Evolutionary conservation across 1,140 invertebrate genomes (phyloP).

Genomic region (Drosophila eugracilis): DNA sequence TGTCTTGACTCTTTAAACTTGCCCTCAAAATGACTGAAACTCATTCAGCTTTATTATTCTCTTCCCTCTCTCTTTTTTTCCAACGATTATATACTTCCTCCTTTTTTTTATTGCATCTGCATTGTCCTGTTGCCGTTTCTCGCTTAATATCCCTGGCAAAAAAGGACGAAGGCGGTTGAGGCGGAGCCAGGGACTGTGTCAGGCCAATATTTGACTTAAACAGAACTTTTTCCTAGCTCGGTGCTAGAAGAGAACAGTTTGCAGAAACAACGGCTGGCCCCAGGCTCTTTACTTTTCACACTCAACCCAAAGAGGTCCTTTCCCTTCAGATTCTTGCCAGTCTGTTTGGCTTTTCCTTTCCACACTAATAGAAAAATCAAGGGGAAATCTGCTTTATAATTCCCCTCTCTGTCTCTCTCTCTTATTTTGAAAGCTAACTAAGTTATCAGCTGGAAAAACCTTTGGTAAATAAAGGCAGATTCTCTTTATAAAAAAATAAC

Average conservation of each 20-base stretch:
- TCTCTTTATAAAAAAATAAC: too few relatives aligned
- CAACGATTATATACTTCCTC: constrained; percentile 5
- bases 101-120: constrained; percentile 28
- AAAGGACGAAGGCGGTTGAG: not conserved
- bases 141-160: not conserved
- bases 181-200: not conserved
- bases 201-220: constrained; percentile 55
- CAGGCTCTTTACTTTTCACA: constrained; percentile 45
- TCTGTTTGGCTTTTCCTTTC: constrained; percentile 6
- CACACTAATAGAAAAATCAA: not conserved
- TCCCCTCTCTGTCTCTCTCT: too few relatives aligned
- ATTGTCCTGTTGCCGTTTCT: constrained; percentile 15
- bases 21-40: constrained; percentile 23
- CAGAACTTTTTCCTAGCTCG: constrained; percentile 38
- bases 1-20: constrained; percentile 30
- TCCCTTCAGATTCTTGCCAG: not conserved
- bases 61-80: not conserved
- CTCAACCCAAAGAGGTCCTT: constrained; percentile 1
- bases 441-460: too few relatives aligned
- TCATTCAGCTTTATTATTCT: constrained; percentile 17
- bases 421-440: too few relatives aligned
- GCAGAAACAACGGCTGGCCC: constrained; percentile 7
- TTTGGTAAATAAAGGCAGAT: too few relatives aligned
- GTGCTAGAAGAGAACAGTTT: constrained; percentile 8
- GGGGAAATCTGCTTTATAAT: too few relatives aligned